Base-by-base conservation (phyloP, 2,888 invertebrate genomes). In the Chouioia cunea region DNA sequence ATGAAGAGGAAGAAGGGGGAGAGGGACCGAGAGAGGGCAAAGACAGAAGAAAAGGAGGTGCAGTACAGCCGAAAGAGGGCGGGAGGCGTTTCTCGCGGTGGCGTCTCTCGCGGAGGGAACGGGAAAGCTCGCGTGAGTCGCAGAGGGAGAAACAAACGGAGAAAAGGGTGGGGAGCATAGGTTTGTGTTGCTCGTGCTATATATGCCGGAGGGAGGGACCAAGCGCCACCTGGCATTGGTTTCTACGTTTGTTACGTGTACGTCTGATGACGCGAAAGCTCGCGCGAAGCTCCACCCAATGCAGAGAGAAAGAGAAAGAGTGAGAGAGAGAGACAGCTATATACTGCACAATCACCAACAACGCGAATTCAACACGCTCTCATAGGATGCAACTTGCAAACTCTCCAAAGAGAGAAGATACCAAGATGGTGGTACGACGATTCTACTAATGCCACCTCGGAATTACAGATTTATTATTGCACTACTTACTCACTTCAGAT, bases 221-320 rank as follows among this genome's bases (percentile, higher is more conserved):
- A 68, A 71, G 74, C 71, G 74, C 73, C 73, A 36, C 36, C 54
- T n/a, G 20, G 57, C 81, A 83, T 84, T 83, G 83, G 83, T 84
- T 84, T 84, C 84, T 85, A 84, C 82, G 80, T 84, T 78, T 84
- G 83, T 81, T 36, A 74, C 72, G 80, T 80, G 81, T 85, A 79
- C 79, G 80, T 82, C 80, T 83, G 84, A 80, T 83, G 84, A 83
- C 83, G 84, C 76, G 77, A 36, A 36, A 36, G 36, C 36, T 75
- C 77, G n/a, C 66, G 70, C 71, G 79, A 83, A 75, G 85, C 85
- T 83, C 84, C 84, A 83, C 85, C 85, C 84, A 65, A 64, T 4
- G 56, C 48, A 47, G 48, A 27, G 27, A 27, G 27, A 27, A 6
- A 27, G 27, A 27, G 27, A 27, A 6, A 27, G 27, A 27, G 2